phyloP scores from a whole-genome alignment of 1,140 invertebrate species.

The Drosophila arawakana region DNA sequence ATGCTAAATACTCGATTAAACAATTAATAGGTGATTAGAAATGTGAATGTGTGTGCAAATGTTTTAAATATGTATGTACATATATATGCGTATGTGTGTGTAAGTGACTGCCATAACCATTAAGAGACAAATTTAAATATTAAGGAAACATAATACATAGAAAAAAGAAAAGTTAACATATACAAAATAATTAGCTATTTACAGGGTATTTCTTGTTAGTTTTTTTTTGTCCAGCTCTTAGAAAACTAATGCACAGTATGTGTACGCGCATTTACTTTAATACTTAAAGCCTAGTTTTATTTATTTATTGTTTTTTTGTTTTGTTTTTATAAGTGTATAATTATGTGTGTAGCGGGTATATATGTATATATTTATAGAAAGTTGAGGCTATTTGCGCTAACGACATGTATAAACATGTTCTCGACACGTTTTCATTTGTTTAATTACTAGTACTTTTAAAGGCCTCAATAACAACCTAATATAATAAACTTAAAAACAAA shows the following conservation, averaged over 20 bases:
- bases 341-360: not conserved
- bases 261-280: not conserved
- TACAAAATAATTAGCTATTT: constrained; percentile 68
- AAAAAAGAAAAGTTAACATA: constrained; percentile 47
- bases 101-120: constrained; percentile 63
- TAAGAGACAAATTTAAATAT: constrained; percentile 21
- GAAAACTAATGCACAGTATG: not conserved
- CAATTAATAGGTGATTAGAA: constrained; percentile 42
- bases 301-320: too few species aligned
- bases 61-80: constrained; percentile 1
- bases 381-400: constrained; percentile 46
- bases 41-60: constrained; percentile 22
- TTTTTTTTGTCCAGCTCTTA: constrained; percentile 32
- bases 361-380: constrained; percentile 10
- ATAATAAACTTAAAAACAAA: constrained; percentile 40
- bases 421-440: constrained; percentile 34
- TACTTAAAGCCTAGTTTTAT: too few species aligned
- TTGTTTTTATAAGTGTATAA: not conserved
- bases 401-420: constrained; percentile 15
- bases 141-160: constrained; percentile 28
- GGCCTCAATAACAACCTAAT: constrained; percentile 79
- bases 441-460: constrained; percentile 52
- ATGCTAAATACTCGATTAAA: constrained; percentile 73
- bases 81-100: constrained; percentile 19
- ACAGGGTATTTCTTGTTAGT: constrained; percentile 31